These are phyloP conservation scores for Pseudochirops cupreus DNA, from an alignment of 2,797 vertebrate species.

Conservation along the genomic window DNA sequence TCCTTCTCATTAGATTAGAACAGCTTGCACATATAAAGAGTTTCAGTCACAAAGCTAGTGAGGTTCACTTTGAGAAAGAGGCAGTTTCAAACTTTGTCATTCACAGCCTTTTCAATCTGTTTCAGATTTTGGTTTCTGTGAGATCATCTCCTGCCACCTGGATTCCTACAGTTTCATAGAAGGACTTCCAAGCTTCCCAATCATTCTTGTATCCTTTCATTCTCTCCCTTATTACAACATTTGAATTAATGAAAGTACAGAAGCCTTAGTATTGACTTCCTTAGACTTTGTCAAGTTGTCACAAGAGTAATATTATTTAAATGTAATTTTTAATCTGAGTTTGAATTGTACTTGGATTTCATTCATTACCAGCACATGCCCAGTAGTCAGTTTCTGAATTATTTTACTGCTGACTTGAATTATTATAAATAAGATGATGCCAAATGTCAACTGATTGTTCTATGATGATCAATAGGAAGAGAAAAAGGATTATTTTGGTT, in stretches of 20 bases:
- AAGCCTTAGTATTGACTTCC: slow-evolving; percentile 71
- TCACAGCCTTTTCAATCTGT: too few relatives aligned
- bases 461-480: slow-evolving; percentile 78
- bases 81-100: too few relatives aligned
- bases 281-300: slow-evolving; percentile 76
- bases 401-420: slow-evolving; percentile 82
- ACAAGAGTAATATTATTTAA: slow-evolving; percentile 81
- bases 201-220: not conserved
- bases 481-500: slow-evolving; percentile 75
- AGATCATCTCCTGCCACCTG: too few relatives aligned
- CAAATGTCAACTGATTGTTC: slow-evolving; percentile 85
- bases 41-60: not conserved
- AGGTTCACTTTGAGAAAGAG: too few relatives aligned
- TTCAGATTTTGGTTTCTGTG: too few relatives aligned
- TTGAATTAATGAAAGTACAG: slow-evolving; percentile 20
- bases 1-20: not conserved
- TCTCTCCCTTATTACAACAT: slow-evolving; percentile 11
- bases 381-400: slow-evolving; percentile 82
- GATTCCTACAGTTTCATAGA: too few relatives aligned
- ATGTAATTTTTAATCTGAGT: slow-evolving; percentile 81
- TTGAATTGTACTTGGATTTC: slow-evolving; percentile 83
- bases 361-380: slow-evolving; percentile 82
- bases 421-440: slow-evolving; percentile 83
- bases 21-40: not conserved
- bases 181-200: too few relatives aligned